phyloP scores from a whole-genome alignment of 1,140 invertebrate genomes.

The Caerostris extrusa region DNA sequence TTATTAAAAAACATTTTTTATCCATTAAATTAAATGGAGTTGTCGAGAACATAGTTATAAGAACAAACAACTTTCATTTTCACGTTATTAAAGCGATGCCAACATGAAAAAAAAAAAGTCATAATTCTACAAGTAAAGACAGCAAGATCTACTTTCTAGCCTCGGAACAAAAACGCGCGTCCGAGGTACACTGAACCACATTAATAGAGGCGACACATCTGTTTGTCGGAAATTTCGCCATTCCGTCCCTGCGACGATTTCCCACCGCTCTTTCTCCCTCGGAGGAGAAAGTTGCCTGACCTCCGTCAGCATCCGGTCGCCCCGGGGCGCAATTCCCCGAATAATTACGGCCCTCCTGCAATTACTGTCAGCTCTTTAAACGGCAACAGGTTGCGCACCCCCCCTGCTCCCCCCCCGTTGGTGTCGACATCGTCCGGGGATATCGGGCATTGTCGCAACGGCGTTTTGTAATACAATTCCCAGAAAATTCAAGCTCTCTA shows the following conservation, averaged over 20 bases:
- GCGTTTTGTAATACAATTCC: background rate
- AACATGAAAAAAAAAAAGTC: too few relatives aligned
- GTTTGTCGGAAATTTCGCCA: conserved; percentile 41
- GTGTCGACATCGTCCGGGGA: too few relatives aligned
- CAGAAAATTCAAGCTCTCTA: background rate
- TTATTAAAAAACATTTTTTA: too few relatives aligned
- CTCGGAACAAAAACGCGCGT: background rate
- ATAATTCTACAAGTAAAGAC: too few relatives aligned
- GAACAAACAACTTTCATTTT: too few relatives aligned
- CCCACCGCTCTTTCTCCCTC: background rate
- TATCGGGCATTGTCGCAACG: too few relatives aligned
- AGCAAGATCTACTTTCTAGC: background rate
- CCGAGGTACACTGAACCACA: conserved; percentile 55
- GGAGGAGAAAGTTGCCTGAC: conserved; percentile 49
- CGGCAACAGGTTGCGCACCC: background rate
- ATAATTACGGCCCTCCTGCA: conserved; percentile 46
- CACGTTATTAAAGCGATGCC: too few relatives aligned
- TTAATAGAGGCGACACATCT: conserved; percentile 8
- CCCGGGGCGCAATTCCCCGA: conserved; percentile 6
- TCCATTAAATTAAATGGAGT: too few relatives aligned
- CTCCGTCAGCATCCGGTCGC: conserved; percentile 44
- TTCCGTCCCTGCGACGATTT: conserved; percentile 8
- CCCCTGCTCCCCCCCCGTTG: too few relatives aligned
- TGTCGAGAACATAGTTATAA: too few relatives aligned
- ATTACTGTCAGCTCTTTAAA: conserved; percentile 62